These are phyloP conservation scores for Hippoglossus stenolepis DNA, from an alignment of 2,113 vertebrate genomes.

Conservation along the genomic window DNA sequence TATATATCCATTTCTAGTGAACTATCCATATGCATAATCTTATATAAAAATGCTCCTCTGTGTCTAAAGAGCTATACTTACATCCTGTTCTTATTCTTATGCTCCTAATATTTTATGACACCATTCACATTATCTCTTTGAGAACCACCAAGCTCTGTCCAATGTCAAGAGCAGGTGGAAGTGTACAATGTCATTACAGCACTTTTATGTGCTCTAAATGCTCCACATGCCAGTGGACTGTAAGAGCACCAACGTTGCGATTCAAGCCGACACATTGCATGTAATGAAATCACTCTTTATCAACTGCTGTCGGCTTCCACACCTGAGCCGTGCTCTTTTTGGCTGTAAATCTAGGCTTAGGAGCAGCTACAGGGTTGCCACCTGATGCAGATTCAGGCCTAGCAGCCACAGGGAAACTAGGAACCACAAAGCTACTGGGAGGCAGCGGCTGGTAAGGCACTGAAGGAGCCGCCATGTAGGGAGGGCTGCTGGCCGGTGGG, in stretches of 20 bases:
- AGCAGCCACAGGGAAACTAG: conserved; percentile 81
- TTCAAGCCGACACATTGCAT: conserved; percentile 17
- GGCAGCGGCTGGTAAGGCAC: conserved; percentile 75
- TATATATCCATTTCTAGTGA: neutral
- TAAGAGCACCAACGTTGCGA: conserved; percentile 29
- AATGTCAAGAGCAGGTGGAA: conserved; percentile 1
- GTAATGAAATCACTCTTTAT: conserved; percentile 82
- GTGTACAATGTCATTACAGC: neutral
- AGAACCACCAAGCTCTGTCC: conserved; percentile 26
- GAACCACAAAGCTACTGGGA: conserved; percentile 73
- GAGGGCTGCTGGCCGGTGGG: conserved; percentile 73
- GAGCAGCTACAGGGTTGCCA: conserved; percentile 83
- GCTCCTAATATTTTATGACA: conserved; percentile 10
- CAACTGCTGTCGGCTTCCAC: conserved; percentile 91
- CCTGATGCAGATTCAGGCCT: conserved; percentile 83
- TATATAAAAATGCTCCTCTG: conserved; percentile 10
- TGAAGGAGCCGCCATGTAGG: conserved; percentile 72
- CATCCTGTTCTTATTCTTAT: conserved; percentile 1
- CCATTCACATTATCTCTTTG: conserved; percentile 3
- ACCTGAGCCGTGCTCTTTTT: conserved; percentile 94
- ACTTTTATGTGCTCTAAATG: conserved; percentile 22
- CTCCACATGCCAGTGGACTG: conserved; percentile 19
- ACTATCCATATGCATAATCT: neutral
- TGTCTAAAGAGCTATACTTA: conserved; percentile 15
- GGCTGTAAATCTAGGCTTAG: conserved; percentile 95